phyloP scores from a whole-genome alignment of 2,113 vertebrate genomes.

The Pao palembangensis region DNA sequence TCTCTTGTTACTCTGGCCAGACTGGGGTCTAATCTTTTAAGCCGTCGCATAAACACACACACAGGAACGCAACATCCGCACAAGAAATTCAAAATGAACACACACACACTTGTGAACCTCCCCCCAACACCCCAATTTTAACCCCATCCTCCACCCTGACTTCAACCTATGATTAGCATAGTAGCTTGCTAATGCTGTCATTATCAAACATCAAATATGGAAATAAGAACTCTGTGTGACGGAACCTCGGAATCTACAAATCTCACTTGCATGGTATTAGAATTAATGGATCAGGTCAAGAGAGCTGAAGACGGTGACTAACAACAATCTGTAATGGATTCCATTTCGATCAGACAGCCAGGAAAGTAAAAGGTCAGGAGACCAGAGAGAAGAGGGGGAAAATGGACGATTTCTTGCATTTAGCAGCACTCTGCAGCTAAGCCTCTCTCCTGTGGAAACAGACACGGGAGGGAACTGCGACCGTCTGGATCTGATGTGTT shows the following conservation, averaged over 20 bases:
- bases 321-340: constrained; percentile 34
- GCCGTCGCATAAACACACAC: constrained; percentile 12
- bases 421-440: not conserved
- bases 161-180: constrained; percentile 28
- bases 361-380: constrained; percentile 4
- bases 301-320: constrained; percentile 16
- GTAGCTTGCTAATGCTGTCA: constrained; percentile 22
- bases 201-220: constrained; percentile 2
- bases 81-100: constrained; percentile 22
- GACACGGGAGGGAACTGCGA: constrained; percentile 9
- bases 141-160: constrained; percentile 5
- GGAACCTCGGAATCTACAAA: constrained; percentile 5
- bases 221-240: not conserved
- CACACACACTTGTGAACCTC: constrained; percentile 1
- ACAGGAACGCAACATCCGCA: constrained; percentile 11
- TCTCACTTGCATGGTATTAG: constrained; percentile 26
- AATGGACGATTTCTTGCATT: constrained; percentile 20
- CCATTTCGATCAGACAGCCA: constrained; percentile 4
- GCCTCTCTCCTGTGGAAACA: no score
- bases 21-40: constrained; percentile 70
- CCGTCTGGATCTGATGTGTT: constrained; percentile 16
- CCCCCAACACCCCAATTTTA: constrained; percentile 8
- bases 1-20: constrained; percentile 30
- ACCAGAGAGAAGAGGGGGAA: constrained; percentile 25
- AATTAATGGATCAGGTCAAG: constrained; percentile 26